phyloP scores from a whole-genome alignment of 1,140 invertebrate genomes.

The Lordiphosa mommai region DNA sequence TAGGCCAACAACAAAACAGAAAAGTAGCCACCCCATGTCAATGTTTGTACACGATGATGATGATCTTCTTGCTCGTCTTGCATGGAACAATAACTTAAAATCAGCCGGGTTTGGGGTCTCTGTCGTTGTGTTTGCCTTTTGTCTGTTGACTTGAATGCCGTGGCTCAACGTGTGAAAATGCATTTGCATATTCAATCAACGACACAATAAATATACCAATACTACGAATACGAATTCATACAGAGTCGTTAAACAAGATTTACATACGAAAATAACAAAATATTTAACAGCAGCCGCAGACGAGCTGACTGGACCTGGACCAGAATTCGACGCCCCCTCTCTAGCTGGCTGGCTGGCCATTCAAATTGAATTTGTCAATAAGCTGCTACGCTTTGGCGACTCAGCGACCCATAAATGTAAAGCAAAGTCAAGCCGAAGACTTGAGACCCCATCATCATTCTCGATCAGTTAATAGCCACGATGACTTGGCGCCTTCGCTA shows the following conservation, averaged over 20 bases:
- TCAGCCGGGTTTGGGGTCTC: slow-evolving; percentile 3
- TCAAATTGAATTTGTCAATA: slow-evolving; percentile 76
- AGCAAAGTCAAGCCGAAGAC: slow-evolving; percentile 18
- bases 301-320: slow-evolving; percentile 19
- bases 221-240: slow-evolving; percentile 71
- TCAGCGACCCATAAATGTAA: slow-evolving; percentile 56
- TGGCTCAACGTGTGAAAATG: slow-evolving; percentile 63
- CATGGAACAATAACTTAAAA: slow-evolving; percentile 5
- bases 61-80: slow-evolving; percentile 3
- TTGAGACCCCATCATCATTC: slow-evolving; percentile 11
- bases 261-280: slow-evolving; percentile 74
- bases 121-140: slow-evolving; percentile 30
- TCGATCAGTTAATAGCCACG: slow-evolving; percentile 59
- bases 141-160: slow-evolving; percentile 30
- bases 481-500: slow-evolving; percentile 36
- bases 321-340: background rate
- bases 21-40: slow-evolving; percentile 13
- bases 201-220: slow-evolving; percentile 69
- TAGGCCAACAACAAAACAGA: slow-evolving; percentile 28
- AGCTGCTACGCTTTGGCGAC: slow-evolving; percentile 32
- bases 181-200: slow-evolving; percentile 77
- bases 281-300: slow-evolving; percentile 44
- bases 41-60: slow-evolving; percentile 10
- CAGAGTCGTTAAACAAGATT: slow-evolving; percentile 74
- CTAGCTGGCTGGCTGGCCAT: background rate